Base-by-base conservation (phyloP, 1,140 invertebrate genomes). In the Tetragonula clypearis region DNA sequence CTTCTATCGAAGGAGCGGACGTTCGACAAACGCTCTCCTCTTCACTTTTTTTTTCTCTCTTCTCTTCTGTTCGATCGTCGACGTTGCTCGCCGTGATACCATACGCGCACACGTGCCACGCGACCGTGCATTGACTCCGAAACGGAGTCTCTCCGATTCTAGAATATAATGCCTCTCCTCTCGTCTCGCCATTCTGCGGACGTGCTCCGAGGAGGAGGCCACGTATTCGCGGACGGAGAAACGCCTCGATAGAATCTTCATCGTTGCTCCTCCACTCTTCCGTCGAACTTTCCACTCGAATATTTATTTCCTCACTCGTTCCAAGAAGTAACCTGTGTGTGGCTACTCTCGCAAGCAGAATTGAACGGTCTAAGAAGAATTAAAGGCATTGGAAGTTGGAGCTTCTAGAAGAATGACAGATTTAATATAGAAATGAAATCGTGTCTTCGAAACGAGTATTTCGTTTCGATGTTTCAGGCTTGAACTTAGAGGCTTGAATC, bases 211-310 rank as follows among this genome's bases (percentile, higher is more conserved):
- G 9, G 73, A 35, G 9, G 19, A 6, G 35, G 30, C 23, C 49
- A 58, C 65, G 80, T 74, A 65, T 53, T 58, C 23, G n/a, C 30
- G 49, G 53, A 56, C 76, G 53, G 15, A 56, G 78, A 41, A 79
- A 82, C 62, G 35, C 53, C 68, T 35, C 68, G 82, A 86, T 85
- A 85, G 84, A 85, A 86, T 85, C 69, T 86, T 74, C 68, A n/a
- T 72, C 35, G 77, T 55, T 55, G 12, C 62, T n/a, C 35, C 11
- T 26, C 41, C 8, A 53, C 56, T 84, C 74, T 53, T 41, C 6
- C 41, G 41, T 49, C n/a, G 15, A 30, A 72, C n/a, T 49, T 84
- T 79, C 55, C 60, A 65, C 77, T 66, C 53, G 19, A 68, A 73
- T 81, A 58, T 72, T 58, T 74, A 72, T 81, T 58, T 85, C 35